A percentile compares a stretch with the other conserved stretches of the same genome.
Evolutionary conservation across 1,140 invertebrate genomes (phyloP).

Genomic region (Ostrea denselamellosa): DNA sequence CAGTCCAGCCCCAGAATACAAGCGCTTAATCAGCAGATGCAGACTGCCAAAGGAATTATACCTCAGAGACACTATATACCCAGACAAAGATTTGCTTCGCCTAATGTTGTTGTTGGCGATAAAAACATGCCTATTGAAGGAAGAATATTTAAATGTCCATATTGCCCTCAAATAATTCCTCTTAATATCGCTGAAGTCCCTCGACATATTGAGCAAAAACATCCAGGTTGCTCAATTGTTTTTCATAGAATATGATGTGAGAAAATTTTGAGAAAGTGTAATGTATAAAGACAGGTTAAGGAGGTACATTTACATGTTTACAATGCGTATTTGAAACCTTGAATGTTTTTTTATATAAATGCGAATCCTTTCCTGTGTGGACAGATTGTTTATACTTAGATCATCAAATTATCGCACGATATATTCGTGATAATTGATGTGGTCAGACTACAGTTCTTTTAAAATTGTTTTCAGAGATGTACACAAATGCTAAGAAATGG

Average conservation of each 20-base stretch:
- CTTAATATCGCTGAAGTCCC: constrained; percentile 61
- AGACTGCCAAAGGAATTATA: neutral
- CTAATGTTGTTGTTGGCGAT: neutral
- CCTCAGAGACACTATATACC: neutral
- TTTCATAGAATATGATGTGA: constrained; percentile 46
- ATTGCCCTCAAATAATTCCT: constrained; percentile 59
- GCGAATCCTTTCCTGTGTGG: too few species aligned
- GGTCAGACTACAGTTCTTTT: too few species aligned
- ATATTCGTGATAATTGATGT: too few species aligned
- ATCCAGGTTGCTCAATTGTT: constrained; percentile 57
- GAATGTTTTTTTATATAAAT: too few species aligned
- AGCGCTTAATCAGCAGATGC: constrained; percentile 33
- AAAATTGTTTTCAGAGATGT: too few species aligned
- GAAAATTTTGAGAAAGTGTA: neutral
- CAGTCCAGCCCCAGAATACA: constrained; percentile 14
- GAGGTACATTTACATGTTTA: too few species aligned
- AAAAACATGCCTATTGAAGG: constrained; percentile 42
- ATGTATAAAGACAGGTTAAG: too few species aligned
- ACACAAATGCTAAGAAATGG: too few species aligned
- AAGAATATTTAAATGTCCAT: constrained; percentile 62
- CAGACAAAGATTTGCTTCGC: constrained; percentile 13
- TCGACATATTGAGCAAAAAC: constrained; percentile 61
- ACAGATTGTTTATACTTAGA: too few species aligned
- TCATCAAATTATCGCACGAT: too few species aligned
- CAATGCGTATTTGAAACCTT: too few species aligned